Percentiles rank a stretch among this genome's conserved stretches.
phyloP scores from a whole-genome alignment of 2,797 vertebrate genomes.

The Neopelma chrysocephalum region DNA sequence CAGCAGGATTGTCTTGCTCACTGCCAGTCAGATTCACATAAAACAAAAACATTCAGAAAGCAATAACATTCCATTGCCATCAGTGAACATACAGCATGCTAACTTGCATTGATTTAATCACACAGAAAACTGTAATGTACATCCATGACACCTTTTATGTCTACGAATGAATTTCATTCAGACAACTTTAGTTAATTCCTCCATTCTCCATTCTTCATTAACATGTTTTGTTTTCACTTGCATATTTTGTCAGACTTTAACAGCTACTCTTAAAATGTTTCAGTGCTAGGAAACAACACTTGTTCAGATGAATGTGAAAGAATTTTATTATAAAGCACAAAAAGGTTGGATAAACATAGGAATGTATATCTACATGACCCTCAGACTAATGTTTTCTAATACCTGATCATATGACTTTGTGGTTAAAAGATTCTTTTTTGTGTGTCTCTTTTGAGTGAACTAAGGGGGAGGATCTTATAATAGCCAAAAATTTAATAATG shows the following conservation, averaged over 20 bases:
- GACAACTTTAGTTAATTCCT: background rate
- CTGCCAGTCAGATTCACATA: background rate
- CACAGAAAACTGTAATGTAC: background rate
- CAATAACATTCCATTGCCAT: background rate
- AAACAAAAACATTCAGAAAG: background rate
- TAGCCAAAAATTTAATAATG: background rate
- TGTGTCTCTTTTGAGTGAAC: background rate
- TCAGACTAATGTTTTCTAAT: background rate
- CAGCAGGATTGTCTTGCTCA: background rate
- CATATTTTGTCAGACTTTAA: background rate
- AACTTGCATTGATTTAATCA: background rate
- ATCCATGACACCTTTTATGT: background rate
- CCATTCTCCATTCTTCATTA: background rate
- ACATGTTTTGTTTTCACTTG: background rate
- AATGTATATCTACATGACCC: background rate
- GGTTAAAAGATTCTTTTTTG: background rate
- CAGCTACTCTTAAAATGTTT: background rate
- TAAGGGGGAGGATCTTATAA: background rate
- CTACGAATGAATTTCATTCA: background rate
- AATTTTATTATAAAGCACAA: background rate
- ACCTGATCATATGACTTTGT: background rate
- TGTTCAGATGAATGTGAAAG: background rate
- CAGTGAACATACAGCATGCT: fast-evolving
- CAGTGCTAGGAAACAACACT: background rate
- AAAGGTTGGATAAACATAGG: background rate